A percentile compares a stretch with the other conserved stretches of the same genome.
phyloP scores from a whole-genome alignment of 1,140 invertebrate genomes.

The Manduca sexta region DNA sequence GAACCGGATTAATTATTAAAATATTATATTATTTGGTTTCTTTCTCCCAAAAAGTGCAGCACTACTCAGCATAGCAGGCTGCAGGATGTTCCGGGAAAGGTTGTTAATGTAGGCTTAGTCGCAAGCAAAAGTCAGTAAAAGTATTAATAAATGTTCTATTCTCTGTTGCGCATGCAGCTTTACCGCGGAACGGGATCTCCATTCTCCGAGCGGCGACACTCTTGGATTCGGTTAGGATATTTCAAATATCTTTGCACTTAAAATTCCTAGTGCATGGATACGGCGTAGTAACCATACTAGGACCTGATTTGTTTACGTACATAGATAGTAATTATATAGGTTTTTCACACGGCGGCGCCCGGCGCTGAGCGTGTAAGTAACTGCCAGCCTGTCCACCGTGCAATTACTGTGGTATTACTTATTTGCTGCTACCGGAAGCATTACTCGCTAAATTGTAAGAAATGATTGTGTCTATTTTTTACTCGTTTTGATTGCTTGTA shows the following conservation, averaged over 20 bases:
- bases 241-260: constrained; percentile 49
- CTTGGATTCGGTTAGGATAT: not conserved
- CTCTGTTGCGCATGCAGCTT: no score
- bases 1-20: no score
- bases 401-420: constrained; percentile 8
- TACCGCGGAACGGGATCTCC: no score
- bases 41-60: no score
- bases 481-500: not conserved
- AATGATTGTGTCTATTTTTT: no score
- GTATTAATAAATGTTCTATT: no score
- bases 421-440: constrained; percentile 6
- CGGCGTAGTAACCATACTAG: constrained; percentile 32
- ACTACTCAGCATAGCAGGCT: no score
- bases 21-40: no score
- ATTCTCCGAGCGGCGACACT: no score
- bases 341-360: constrained; percentile 43
- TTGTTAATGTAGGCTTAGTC: no score
- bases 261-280: constrained; percentile 49
- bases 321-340: constrained; percentile 35
- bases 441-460: constrained; percentile 7
- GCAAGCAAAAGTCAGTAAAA: no score
- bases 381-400: constrained; percentile 7
- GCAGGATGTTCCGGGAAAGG: no score
- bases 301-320: constrained; percentile 45
- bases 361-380: constrained; percentile 11